Percentiles rank a stretch among this genome's conserved stretches.
phyloP scores from a whole-genome alignment of 2,888 invertebrate genomes.

The Chamaedrilus cognettii region DNA sequence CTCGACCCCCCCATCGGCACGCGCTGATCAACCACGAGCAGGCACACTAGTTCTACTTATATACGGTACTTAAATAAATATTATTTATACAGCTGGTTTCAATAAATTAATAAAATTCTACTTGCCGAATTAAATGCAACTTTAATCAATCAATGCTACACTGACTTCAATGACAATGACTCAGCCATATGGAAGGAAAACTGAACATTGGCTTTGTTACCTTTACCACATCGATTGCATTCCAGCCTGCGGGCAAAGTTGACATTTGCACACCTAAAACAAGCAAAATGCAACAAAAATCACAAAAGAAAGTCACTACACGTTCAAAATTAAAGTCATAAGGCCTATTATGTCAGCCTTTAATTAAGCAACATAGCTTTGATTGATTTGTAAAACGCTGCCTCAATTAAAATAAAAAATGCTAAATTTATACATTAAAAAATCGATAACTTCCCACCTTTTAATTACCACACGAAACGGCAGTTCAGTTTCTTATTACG shows the following conservation, averaged over 20 bases:
- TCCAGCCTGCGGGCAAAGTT: slow-evolving; percentile 89
- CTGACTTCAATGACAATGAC: background rate
- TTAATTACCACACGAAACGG: too few relatives aligned
- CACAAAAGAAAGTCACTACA: background rate
- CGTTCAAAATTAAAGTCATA: background rate
- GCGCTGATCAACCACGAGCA: slow-evolving; percentile 11
- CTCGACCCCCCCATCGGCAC: slow-evolving; percentile 30
- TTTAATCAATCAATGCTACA: background rate
- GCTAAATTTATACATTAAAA: too few relatives aligned
- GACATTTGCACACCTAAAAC: slow-evolving; percentile 80
- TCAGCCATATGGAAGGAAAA: background rate
- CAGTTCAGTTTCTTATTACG: too few relatives aligned
- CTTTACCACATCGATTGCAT: slow-evolving; percentile 92
- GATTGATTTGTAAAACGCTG: too few relatives aligned
- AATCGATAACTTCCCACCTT: too few relatives aligned
- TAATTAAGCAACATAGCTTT: too few relatives aligned
- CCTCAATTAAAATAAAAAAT: too few relatives aligned
- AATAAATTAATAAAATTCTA: background rate
- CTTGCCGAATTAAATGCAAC: background rate
- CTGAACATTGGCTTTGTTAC: slow-evolving; percentile 50
- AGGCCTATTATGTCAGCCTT: too few relatives aligned
- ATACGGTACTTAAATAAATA: background rate
- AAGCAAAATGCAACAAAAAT: background rate
- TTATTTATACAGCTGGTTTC: background rate
- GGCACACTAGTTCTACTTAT: background rate